Conservation (phyloP, 2,797 vertebrate genomes). For the Yasuhikotakia modesta region DNA sequence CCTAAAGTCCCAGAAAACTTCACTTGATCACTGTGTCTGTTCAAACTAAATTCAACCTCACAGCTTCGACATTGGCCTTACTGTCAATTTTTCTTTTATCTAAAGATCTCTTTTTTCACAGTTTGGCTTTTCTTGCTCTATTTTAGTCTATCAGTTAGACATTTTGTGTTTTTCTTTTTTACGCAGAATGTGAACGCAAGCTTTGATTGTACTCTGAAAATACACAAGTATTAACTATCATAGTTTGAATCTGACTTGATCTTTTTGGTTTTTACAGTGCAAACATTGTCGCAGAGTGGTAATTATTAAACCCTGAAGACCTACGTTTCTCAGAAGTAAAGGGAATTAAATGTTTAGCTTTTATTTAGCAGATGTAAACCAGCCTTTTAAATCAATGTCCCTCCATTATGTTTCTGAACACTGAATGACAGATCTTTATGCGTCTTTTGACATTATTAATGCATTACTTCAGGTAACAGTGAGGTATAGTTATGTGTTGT, state of each 20-base stretch:
- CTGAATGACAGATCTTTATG: not conserved
- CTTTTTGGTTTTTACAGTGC: slow-evolving; percentile 28
- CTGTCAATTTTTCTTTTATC: slow-evolving; percentile 17
- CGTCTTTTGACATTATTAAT: not conserved
- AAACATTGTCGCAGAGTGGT: slow-evolving; percentile 44
- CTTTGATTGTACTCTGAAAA: slow-evolving; percentile 45
- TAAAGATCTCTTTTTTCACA: slow-evolving; percentile 16
- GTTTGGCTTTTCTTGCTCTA: slow-evolving; percentile 1
- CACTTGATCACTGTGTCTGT: slow-evolving; percentile 1
- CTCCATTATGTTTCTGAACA: not conserved
- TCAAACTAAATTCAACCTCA: not conserved
- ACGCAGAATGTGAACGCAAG: slow-evolving; percentile 63
- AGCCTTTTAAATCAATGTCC: not conserved
- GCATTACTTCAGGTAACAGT: not conserved
- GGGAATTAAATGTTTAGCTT: slow-evolving; percentile 21
- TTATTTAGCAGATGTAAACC: slow-evolving; percentile 4
- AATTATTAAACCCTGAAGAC: slow-evolving; percentile 46
- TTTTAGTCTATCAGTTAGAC: not conserved
- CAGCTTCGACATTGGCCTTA: slow-evolving; percentile 4
- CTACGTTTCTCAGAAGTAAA: slow-evolving; percentile 19
- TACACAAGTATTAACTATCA: slow-evolving; percentile 31
- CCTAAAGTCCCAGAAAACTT: slow-evolving; percentile 43
- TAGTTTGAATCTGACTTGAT: slow-evolving; percentile 37
- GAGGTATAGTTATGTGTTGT: not conserved
- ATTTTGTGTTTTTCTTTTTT: slow-evolving; percentile 26